Conservation (phyloP, 64 coral and sea anemone genomes). For the Porites australiensis region DNA sequence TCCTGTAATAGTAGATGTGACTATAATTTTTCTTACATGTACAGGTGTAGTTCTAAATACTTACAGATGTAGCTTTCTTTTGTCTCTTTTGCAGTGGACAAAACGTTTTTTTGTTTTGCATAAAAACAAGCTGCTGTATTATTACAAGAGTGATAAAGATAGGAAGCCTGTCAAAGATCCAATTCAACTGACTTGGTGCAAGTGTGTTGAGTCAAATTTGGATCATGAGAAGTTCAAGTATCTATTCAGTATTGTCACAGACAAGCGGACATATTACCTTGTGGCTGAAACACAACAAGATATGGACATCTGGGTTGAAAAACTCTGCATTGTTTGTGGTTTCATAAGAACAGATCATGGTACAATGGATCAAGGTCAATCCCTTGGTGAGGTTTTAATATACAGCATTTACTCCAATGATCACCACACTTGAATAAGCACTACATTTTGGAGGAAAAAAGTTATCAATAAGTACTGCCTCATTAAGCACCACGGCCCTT, state of each 20-base stretch:
- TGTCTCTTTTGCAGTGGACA: constrained; percentile 84
- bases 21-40: too few relatives aligned
- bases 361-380: not conserved
- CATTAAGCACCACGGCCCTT: too few relatives aligned
- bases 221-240: constrained; percentile 77
- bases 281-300: constrained; percentile 82
- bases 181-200: constrained; percentile 60
- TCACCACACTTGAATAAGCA: too few relatives aligned
- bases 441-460: too few relatives aligned
- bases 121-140: constrained; percentile 74
- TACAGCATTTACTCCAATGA: too few relatives aligned
- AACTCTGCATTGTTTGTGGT: constrained; percentile 85
- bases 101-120: constrained; percentile 90
- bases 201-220: constrained; percentile 83
- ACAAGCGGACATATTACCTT: constrained; percentile 78
- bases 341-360: constrained; percentile 71
- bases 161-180: constrained; percentile 85
- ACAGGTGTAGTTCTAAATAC: not conserved
- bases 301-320: constrained; percentile 91
- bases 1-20: too few relatives aligned
- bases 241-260: constrained; percentile 90
- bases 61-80: not conserved
- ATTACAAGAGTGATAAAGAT: constrained; percentile 87
- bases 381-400: constrained; percentile 26
- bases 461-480: too few relatives aligned